Conservation (phyloP, 2,113 vertebrate genomes). For the Pituophis catenifer region DNA sequence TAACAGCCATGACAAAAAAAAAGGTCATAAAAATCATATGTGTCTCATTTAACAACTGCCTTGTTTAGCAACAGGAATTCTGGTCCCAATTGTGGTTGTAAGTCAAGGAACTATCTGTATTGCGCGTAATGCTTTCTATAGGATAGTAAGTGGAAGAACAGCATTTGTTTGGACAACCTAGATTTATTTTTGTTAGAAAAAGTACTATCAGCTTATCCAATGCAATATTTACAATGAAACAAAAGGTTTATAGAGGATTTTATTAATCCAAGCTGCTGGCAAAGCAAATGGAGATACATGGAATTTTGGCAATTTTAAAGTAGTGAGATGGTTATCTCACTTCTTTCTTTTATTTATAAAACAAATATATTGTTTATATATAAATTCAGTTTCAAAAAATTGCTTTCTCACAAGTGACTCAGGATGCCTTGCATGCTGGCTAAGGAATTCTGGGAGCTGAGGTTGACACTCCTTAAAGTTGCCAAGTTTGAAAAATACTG, state of each 20-base stretch:
- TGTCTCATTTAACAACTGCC: neutral
- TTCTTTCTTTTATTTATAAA: neutral
- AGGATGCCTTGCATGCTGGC: neutral
- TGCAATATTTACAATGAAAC: neutral
- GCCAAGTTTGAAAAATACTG: neutral
- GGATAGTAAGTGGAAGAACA: neutral
- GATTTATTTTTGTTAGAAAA: neutral
- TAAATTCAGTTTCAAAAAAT: neutral
- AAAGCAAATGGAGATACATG: neutral
- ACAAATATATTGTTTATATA: neutral
- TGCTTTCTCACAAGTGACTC: neutral
- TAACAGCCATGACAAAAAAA: neutral
- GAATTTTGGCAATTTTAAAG: neutral
- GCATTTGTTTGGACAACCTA: neutral
- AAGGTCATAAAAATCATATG: neutral
- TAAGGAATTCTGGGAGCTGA: neutral
- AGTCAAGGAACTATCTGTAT: neutral
- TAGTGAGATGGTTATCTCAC: neutral
- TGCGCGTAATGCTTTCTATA: neutral
- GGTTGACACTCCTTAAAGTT: neutral
- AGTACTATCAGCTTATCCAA: neutral
- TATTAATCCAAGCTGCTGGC: neutral
- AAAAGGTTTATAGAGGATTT: neutral
- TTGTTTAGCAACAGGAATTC: neutral
- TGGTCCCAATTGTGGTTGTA: neutral